Base-by-base conservation (phyloP, 2,797 vertebrate species). In the Synaphobranchus kaupii region DNA sequence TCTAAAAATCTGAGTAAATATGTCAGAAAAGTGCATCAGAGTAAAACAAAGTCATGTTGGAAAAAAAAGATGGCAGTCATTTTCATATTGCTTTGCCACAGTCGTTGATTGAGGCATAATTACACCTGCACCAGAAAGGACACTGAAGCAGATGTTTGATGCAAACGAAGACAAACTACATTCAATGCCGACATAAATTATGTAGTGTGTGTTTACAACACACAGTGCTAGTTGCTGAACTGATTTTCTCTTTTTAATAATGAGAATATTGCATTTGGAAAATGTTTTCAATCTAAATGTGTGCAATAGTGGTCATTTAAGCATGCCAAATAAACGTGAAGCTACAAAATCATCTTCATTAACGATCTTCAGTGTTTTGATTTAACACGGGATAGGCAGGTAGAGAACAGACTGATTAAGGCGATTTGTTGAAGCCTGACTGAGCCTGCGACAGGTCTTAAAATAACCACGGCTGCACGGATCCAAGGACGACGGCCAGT, bases 391-490 rank as follows among this genome's bases (percentile, higher is more conserved):
- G 22, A 4, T 85, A 6, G 48, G 22, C 56, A 22, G 34, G 84
- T 86, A 81, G 7, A 82, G 66, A 83, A 71, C 50, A 54, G 15
- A 87, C 52, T 54, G 80, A 44, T 83, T 44, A 60, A 44, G 86
- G 83, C 85, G 90, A 88, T 89, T 60, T 86, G 89, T 89, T 90
- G 81, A 52, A 60, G 47, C 90, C 89, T 87, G 87, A 87, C 92
- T 93, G 94, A 94, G 92, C 94, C 88, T 85, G 92, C 92, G 85
- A 80, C 84, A 87, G 88, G 87, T 90, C 92, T 92, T 89, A 91
- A 94, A 95, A 95, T 94, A 96, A 92, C 90, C 76, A 34, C 0
- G 76, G 90, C 84, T 89, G 88, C 89, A 90, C 91, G 9, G 48
- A 87, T 86, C 89, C 91, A 88, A 90, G 87, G 92, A 88, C 90